These are phyloP conservation scores for Achlya flavicornis DNA, from an alignment of 2,888 invertebrate genomes.

Conservation along the genomic window DNA sequence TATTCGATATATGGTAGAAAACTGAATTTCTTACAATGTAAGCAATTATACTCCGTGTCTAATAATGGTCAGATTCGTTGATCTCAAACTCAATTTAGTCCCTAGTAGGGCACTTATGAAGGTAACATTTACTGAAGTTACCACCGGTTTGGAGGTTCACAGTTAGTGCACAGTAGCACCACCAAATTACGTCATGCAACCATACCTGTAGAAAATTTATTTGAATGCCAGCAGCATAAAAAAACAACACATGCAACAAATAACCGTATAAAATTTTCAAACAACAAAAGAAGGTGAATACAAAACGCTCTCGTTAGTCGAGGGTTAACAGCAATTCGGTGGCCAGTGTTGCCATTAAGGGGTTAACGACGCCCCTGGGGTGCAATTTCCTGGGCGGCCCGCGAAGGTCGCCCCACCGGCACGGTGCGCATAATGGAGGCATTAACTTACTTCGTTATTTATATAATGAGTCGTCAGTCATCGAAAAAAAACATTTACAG, in stretches of 20 bases:
- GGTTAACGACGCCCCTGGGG: slow-evolving; percentile 53
- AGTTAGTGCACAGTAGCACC: too few species aligned
- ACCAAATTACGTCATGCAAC: too few species aligned
- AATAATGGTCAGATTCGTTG: too few species aligned
- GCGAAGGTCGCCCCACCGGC: slow-evolving; percentile 41
- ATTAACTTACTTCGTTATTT: slow-evolving; percentile 23
- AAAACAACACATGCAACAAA: neutral
- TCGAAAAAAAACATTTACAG: neutral
- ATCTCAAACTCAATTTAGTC: too few species aligned
- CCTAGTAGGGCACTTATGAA: too few species aligned
- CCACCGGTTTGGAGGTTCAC: too few species aligned
- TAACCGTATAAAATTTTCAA: neutral
- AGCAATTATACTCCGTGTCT: too few species aligned
- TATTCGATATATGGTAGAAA: too few species aligned
- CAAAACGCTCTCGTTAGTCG: slow-evolving; percentile 28
- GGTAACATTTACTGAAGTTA: too few species aligned
- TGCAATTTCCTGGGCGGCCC: slow-evolving; percentile 52
- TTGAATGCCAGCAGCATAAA: neutral
- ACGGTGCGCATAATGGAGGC: slow-evolving; percentile 35
- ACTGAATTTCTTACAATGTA: too few species aligned
- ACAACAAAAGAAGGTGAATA: slow-evolving; percentile 12
- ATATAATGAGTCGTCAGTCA: neutral
- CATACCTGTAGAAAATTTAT: too few species aligned
- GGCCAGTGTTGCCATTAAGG: slow-evolving; percentile 43
- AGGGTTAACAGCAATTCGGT: slow-evolving; percentile 16